Evolutionary conservation across 2,797 vertebrate genomes (phyloP).

Genomic region (Microctenopoma steveboyesi): DNA sequence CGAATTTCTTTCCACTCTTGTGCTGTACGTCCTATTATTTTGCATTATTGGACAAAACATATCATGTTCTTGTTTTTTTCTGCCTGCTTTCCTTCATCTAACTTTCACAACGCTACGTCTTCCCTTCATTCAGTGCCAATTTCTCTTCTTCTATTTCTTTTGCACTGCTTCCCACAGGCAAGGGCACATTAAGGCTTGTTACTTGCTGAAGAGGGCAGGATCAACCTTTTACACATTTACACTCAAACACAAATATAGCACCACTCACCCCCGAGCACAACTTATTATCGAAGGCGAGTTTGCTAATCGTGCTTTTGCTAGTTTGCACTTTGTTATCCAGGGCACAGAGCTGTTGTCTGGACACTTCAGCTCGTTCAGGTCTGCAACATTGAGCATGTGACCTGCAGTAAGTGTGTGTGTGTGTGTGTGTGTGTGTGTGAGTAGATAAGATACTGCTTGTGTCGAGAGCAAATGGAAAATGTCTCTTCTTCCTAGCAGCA

Average conservation of each 20-base stretch:
- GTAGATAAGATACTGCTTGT: conserved; percentile 42
- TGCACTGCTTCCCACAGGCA: conserved; percentile 70
- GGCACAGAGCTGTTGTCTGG: conserved; percentile 10
- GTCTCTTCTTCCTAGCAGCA: neutral
- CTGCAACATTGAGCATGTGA: conserved; percentile 42
- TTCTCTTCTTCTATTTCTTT: conserved; percentile 19
- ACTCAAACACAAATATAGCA: conserved; percentile 16
- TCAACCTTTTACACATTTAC: conserved; percentile 29
- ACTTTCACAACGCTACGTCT: neutral
- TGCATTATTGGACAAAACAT: too few species aligned
- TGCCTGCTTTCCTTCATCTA: neutral
- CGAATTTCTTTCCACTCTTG: too few species aligned
- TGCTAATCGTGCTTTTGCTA: conserved; percentile 23
- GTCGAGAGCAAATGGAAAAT: conserved; percentile 29
- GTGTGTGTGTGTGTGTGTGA: conserved; percentile 16
- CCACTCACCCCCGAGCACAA: neutral
- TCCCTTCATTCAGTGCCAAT: neutral
- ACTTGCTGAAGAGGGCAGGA: conserved; percentile 55
- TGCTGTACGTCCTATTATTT: too few species aligned
- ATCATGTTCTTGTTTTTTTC: neutral
- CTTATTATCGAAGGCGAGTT: conserved; percentile 5
- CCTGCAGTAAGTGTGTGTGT: conserved; percentile 19
- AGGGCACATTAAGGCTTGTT: conserved; percentile 49
- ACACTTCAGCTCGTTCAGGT: neutral
- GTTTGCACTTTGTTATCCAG: conserved; percentile 46